Base-by-base conservation (phyloP, 2,797 vertebrate species). In the Schizopygopsis malacanthus region DNA sequence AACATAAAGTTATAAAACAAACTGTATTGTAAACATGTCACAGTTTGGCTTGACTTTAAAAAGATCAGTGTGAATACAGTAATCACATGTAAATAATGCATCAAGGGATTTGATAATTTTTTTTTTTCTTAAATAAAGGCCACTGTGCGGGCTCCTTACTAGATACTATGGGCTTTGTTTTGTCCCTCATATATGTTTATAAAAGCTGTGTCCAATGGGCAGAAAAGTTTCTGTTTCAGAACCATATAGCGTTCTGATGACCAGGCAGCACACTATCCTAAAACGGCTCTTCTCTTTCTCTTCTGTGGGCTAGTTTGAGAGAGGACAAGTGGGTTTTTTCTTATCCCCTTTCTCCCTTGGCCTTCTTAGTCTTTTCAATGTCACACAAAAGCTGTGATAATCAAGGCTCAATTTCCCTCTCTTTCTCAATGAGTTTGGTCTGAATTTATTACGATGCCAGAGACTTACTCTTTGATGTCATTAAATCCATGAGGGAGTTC, bases 61-160 rank as follows among this genome's bases (percentile, higher is more conserved):
- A 79, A 33, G 2, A 15, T 13, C 81, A 43, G 50, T n/a, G 20
- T 56, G 65, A 52, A 43, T 52, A 43, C 9, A 6, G 95, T 95
- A 95, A 96, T 93, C 95, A 95, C 92, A 95, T 80, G 96, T 97
- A 97, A 70, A 79, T 97, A 94, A 96, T 95, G 95, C 95, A 95
- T 96, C 96, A 90, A 96, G 96, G 96, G 96, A 97, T 95, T 84
- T 91, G 92, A 95, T 18, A 18, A 96, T 56, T 72, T 82, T 73
- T 72, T 78, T 61, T 76, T 41, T 45, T 93, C 93, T 95, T 96
- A 96, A 95, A 96, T 96, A 94, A 96, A 83, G 91, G 95, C 95
- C 95, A 94, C 94, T 90, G 95, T 96, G 95, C 93, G 94, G 96
- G 95, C 93, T 95, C 95, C 95, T 96, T 96, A 95, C 95, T 94